Evolutionary conservation across 2,888 invertebrate genomes (phyloP).

Genomic region (Cheilosia vulpina): DNA sequence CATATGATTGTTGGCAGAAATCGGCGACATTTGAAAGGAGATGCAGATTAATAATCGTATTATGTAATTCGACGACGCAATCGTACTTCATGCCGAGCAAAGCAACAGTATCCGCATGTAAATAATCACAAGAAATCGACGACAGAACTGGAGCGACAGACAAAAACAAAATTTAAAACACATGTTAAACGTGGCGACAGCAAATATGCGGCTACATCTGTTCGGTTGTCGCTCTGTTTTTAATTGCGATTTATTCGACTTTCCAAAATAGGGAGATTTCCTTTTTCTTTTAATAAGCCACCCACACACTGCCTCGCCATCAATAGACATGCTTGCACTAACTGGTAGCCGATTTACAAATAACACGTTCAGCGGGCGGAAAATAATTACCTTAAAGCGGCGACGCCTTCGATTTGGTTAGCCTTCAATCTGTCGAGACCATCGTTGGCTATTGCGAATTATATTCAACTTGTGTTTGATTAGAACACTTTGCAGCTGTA

Average conservation of each 20-base stretch:
- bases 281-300: slow-evolving; percentile 5
- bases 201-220: slow-evolving; percentile 4
- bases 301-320: slow-evolving; percentile 31
- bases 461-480: background rate
- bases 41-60: no score
- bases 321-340: slow-evolving; percentile 37
- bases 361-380: slow-evolving; percentile 25
- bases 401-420: slow-evolving; percentile 10
- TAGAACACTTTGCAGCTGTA: slow-evolving; percentile 25
- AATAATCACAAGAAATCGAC: slow-evolving; percentile 16
- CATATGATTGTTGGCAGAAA: background rate
- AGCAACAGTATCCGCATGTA: background rate
- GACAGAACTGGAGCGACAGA: slow-evolving; percentile 11
- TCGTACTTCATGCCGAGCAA: background rate
- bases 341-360: slow-evolving; percentile 26
- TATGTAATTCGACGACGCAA: no score
- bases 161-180: slow-evolving; percentile 48
- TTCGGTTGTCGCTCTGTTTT: slow-evolving; percentile 12
- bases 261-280: slow-evolving; percentile 50
- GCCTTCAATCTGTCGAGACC: slow-evolving; percentile 8
- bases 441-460: background rate
- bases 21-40: no score
- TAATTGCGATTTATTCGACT: slow-evolving; percentile 57
- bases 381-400: slow-evolving; percentile 4
- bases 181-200: slow-evolving; percentile 31